A percentile compares a stretch with the other conserved stretches of the same genome.
These are phyloP conservation scores for Leucophora obtusa DNA, from an alignment of 2,888 invertebrate genomes.

Conservation along the genomic window DNA sequence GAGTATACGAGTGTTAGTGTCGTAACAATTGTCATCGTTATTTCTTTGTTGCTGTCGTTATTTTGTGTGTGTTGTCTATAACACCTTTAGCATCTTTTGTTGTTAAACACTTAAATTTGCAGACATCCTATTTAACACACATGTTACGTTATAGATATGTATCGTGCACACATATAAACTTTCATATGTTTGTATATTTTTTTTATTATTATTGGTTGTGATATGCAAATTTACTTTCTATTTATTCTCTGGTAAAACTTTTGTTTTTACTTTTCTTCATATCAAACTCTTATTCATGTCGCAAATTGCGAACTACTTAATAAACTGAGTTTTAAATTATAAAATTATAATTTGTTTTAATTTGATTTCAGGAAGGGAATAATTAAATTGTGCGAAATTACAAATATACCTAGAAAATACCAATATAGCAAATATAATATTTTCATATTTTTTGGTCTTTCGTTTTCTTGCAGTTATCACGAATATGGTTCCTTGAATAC, in stretches of 20 bases:
- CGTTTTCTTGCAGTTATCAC: too few relatives aligned
- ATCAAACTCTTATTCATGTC: not conserved
- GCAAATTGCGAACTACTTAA: not conserved
- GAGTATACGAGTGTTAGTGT: conserved; percentile 36
- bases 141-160: conserved; percentile 16
- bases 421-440: too few relatives aligned
- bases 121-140: conserved; percentile 49
- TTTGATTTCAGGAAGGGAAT: not conserved
- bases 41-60: conserved; percentile 1
- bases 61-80: conserved; percentile 28
- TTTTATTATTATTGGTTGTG: not conserved
- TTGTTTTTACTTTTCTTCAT: conserved; percentile 2
- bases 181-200: not conserved
- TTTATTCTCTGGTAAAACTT: conserved; percentile 21
- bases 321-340: too few relatives aligned
- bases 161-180: not conserved
- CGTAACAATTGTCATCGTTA: conserved; percentile 51
- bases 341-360: not conserved
- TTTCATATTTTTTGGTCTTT: too few relatives aligned
- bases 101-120: conserved; percentile 50
- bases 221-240: conserved; percentile 40
- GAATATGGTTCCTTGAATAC: too few relatives aligned
- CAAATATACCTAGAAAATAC: too few relatives aligned
- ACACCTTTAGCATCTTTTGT: conserved; percentile 52
- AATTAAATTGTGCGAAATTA: not conserved